A percentile compares a stretch with the other conserved stretches of the same genome.
These are phyloP conservation scores for Raja brachyura DNA, from an alignment of 2,113 vertebrate species.

Conservation along the genomic window DNA sequence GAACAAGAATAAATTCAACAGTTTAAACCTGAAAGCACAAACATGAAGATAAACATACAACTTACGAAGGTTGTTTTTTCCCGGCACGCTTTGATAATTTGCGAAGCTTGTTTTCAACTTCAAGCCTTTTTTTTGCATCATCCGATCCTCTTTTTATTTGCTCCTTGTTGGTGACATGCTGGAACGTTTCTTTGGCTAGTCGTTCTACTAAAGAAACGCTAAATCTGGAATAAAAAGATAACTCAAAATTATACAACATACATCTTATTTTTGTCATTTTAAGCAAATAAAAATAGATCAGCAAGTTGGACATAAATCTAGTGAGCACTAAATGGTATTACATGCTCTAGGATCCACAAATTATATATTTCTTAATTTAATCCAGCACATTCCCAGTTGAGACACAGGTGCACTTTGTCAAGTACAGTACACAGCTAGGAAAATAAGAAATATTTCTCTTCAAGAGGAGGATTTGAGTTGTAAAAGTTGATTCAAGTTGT, in stretches of 20 bases:
- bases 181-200: neutral
- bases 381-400: neutral
- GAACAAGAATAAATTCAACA: neutral
- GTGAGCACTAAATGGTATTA: neutral
- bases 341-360: neutral
- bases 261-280: neutral
- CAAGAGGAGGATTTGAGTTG: too few relatives aligned
- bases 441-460: too few relatives aligned
- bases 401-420: too few relatives aligned
- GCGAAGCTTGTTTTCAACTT: neutral
- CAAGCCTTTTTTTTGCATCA: slow-evolving; percentile 36
- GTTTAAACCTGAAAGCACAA: neutral
- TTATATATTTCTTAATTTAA: neutral
- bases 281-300: neutral
- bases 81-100: slow-evolving; percentile 40
- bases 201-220: slow-evolving; percentile 37
- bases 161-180: slow-evolving; percentile 40
- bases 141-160: neutral
- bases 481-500: too few relatives aligned
- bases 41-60: slow-evolving; percentile 39
- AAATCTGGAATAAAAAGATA: slow-evolving; percentile 43
- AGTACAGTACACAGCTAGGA: too few relatives aligned
- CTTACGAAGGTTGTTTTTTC: slow-evolving; percentile 44
- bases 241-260: neutral
- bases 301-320: neutral